Evolutionary conservation across 35 echinoderm and acorn worm genomes (phyloP).

Genomic region (Acanthaster planci): DNA sequence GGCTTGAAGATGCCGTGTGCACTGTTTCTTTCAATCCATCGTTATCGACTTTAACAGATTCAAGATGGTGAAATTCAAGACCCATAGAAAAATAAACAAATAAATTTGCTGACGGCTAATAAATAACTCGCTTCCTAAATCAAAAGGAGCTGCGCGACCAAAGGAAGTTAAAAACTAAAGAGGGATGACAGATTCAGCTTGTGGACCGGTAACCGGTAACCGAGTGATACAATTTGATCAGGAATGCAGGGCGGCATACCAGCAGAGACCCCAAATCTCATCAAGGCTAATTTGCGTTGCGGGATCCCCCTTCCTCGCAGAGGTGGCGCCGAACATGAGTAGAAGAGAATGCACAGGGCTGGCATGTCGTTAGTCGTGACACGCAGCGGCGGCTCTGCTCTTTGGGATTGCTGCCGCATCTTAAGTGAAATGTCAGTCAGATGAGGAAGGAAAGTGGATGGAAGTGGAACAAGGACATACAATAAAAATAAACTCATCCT

Average conservation of each 20-base stretch:
- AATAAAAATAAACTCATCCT: too few relatives aligned
- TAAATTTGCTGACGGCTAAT: too few relatives aligned
- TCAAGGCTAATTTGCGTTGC: not conserved
- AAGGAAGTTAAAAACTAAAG: too few relatives aligned
- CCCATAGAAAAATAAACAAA: too few relatives aligned
- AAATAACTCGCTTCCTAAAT: too few relatives aligned
- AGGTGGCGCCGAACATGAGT: conserved; percentile 1
- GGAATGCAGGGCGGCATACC: not conserved
- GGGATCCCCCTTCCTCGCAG: not conserved
- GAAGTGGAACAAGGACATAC: too few relatives aligned
- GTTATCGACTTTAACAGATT: too few relatives aligned
- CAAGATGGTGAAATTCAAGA: too few relatives aligned
- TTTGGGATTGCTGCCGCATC: not conserved
- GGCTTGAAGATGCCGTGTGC: too few relatives aligned
- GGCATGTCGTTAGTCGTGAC: not conserved
- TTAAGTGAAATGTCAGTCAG: not conserved
- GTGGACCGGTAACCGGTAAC: not conserved
- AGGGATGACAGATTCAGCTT: conserved; percentile 4
- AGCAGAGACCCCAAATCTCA: not conserved
- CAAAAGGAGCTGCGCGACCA: too few relatives aligned
- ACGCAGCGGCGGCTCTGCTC: not conserved
- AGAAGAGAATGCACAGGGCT: not conserved
- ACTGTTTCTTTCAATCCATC: too few relatives aligned
- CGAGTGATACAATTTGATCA: conserved; percentile 20
- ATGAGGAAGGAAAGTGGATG: not conserved